Conservation (phyloP, 1,140 invertebrate species). For the Centruroides vittatus region DNA sequence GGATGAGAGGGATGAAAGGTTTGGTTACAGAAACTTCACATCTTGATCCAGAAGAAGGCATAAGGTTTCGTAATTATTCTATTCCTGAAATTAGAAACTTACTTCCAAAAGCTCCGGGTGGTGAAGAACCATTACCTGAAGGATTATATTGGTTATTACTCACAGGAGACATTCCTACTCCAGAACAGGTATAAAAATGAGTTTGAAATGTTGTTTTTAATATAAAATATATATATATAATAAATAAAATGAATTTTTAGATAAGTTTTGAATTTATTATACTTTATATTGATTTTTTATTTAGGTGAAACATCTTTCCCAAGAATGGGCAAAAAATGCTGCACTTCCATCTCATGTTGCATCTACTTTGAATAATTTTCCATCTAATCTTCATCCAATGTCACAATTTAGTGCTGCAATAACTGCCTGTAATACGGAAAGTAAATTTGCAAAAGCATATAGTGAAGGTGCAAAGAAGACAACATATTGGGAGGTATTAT, state of each 20-base stretch:
- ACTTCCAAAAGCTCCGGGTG: conserved; percentile 37
- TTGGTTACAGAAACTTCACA: conserved; percentile 46
- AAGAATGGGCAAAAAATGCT: conserved; percentile 81
- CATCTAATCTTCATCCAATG: conserved; percentile 59
- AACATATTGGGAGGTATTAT: conserved; percentile 40
- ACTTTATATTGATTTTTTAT: background rate
- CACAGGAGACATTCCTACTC: conserved; percentile 40
- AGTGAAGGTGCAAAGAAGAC: conserved; percentile 38
- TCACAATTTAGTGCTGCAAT: conserved; percentile 43
- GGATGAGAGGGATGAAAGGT: conserved; percentile 41
- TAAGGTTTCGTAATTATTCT: conserved; percentile 42
- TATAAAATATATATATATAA: too few relatives aligned
- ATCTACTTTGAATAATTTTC: conserved; percentile 88
- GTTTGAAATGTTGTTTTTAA: background rate
- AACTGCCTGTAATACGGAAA: conserved; percentile 42
- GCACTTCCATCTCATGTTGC: conserved; percentile 84
- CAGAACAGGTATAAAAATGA: conserved; percentile 25
- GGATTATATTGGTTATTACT: conserved; percentile 43
- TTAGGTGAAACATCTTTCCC: conserved; percentile 54
- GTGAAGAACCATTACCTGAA: conserved; percentile 42
- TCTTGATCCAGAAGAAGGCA: conserved; percentile 43
- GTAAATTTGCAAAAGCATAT: conserved; percentile 44
- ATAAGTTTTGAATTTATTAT: background rate
- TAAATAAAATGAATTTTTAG: too few relatives aligned
- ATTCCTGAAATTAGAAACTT: conserved; percentile 42